phyloP scores from a whole-genome alignment of 2,888 invertebrate species.

The Eupeodes latifasciatus region DNA sequence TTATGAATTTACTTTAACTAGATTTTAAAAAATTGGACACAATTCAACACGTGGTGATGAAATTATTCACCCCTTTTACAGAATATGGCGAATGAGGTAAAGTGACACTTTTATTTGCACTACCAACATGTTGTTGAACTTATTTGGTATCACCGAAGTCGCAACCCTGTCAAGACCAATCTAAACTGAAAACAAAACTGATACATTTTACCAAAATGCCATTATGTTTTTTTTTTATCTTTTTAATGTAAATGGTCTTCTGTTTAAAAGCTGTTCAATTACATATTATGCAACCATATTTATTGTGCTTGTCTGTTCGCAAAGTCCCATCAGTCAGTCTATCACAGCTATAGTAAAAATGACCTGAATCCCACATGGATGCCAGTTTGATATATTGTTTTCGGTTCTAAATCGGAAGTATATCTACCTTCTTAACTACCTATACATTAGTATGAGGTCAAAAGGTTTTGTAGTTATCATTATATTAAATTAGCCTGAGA shows the following conservation, averaged over 20 bases:
- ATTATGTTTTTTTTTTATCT: not conserved
- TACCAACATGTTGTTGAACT: too few species aligned
- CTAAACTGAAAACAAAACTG: not conserved
- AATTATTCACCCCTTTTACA: too few species aligned
- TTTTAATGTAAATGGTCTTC: not conserved
- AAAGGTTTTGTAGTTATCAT: not conserved
- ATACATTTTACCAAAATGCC: not conserved
- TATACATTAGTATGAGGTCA: not conserved
- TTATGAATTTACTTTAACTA: too few species aligned
- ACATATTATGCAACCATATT: conserved; percentile 4
- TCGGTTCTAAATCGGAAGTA: conserved; percentile 2
- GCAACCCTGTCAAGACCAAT: too few species aligned
- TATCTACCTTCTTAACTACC: not conserved
- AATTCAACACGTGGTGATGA: too few species aligned
- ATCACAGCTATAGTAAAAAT: not conserved
- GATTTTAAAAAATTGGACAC: too few species aligned
- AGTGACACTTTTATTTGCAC: too few species aligned
- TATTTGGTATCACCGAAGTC: too few species aligned
- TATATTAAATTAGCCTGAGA: not conserved
- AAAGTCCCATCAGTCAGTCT: not conserved
- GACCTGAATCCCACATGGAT: conserved; percentile 4
- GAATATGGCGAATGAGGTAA: too few species aligned
- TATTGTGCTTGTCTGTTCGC: not conserved
- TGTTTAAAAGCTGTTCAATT: not conserved
- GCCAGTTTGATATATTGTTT: conserved; percentile 1